These are phyloP conservation scores for Coregonus clupeaformis DNA, from an alignment of 2,113 vertebrate genomes.

Conservation along the genomic window DNA sequence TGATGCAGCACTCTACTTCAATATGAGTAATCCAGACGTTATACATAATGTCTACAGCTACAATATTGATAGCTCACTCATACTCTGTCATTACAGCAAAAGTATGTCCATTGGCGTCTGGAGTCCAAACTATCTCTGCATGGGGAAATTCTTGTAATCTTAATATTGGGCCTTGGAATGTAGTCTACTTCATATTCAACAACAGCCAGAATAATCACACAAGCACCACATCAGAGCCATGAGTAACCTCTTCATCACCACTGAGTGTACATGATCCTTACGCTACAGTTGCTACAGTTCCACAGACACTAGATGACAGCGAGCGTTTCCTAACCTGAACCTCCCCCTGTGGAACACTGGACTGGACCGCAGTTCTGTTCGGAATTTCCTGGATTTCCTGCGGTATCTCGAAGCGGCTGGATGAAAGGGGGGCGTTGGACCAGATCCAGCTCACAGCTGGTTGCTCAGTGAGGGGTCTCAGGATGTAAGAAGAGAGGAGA, in stretches of 20 bases:
- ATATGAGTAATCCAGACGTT: too few relatives aligned
- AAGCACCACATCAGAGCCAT: background rate
- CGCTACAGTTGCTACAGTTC: background rate
- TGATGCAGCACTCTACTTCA: too few relatives aligned
- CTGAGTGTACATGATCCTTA: too few relatives aligned
- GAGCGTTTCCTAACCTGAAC: slow-evolving; percentile 7
- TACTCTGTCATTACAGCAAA: too few relatives aligned
- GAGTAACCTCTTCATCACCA: too few relatives aligned
- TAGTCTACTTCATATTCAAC: background rate
- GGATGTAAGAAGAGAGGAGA: background rate
- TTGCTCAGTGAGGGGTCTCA: background rate
- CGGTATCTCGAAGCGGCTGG: slow-evolving; percentile 14
- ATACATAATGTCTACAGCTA: too few relatives aligned
- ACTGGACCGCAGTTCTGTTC: slow-evolving; percentile 38
- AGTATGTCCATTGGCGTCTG: too few relatives aligned
- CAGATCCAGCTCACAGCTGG: background rate
- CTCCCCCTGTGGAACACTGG: background rate
- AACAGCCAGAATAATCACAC: background rate
- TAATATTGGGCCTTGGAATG: too few relatives aligned
- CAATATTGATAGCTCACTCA: too few relatives aligned
- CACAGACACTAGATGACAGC: background rate
- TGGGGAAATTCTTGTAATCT: too few relatives aligned
- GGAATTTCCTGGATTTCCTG: slow-evolving; percentile 51
- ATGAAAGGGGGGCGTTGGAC: slow-evolving; percentile 23
- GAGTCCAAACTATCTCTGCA: too few relatives aligned